These are phyloP conservation scores for Porphyrio hochstetteri DNA, from an alignment of 2,113 vertebrate genomes.

Conservation along the genomic window DNA sequence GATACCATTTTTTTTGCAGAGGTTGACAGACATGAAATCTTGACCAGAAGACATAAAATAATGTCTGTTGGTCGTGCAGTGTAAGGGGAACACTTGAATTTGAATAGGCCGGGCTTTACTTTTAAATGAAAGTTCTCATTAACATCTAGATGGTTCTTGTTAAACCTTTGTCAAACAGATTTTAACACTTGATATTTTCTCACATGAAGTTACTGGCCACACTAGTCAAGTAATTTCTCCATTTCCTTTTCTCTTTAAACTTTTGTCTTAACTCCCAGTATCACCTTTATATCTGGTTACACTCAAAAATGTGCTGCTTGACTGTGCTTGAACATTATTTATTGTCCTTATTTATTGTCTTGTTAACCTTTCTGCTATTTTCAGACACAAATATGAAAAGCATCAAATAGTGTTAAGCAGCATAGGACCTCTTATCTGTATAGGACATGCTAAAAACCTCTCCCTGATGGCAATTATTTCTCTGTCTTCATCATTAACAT, in stretches of 20 bases:
- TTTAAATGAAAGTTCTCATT: background rate
- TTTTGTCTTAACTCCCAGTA: background rate
- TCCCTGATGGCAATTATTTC: background rate
- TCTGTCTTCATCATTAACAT: background rate
- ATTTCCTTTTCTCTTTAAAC: background rate
- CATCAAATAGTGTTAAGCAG: background rate
- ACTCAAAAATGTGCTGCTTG: background rate
- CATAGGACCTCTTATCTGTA: background rate
- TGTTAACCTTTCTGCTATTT: background rate
- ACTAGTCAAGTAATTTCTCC: background rate
- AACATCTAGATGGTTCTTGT: background rate
- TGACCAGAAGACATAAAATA: background rate
- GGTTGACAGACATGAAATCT: background rate
- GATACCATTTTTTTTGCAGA: background rate
- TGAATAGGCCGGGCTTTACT: background rate
- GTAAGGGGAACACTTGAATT: background rate
- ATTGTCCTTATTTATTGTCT: background rate
- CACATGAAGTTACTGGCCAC: background rate
- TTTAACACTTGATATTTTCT: background rate
- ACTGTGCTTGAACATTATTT: background rate
- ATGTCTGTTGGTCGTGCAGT: background rate
- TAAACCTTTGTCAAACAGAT: background rate
- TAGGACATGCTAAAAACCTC: background rate
- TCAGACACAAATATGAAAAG: background rate
- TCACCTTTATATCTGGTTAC: background rate